Base-by-base conservation (phyloP, 2,888 invertebrate species). In the Stenodema calcarata region DNA sequence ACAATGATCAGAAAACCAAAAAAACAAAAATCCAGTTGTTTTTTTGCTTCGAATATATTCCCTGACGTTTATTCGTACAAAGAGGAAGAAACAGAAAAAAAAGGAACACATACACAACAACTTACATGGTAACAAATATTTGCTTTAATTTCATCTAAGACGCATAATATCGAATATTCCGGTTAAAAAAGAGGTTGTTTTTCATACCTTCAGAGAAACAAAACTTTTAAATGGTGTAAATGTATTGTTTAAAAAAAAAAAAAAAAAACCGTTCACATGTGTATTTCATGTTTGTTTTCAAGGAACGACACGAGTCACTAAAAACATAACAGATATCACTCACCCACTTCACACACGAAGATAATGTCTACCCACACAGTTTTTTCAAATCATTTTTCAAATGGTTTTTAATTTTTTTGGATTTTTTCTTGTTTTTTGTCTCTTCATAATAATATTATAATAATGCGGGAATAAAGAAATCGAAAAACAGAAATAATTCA, bases 41-140 rank as follows among this genome's bases (percentile, higher is more conserved):
- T 62, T 73, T 28, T n/a, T 35, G 35, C 7, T 35, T 35, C n/a
- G 1, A 16, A 30, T n/a, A 78, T 78, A 78, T 78, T 78, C 44
- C 78, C 78, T 44, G 78, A 78, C n/a, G 23, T 41, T 44, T 41
- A 78, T 44, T 44, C n/a, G n/a, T 28, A 76, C 9, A 85, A 85
- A 6, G 30, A 78, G 35, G 78, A 83, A 76, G 62, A 44, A 76
- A 75, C n/a, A n/a, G 23, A 86, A 27, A 44, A 14, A 30, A 84
- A 87, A 87, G 87, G 87, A 87, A 87, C 78, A 87, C 78, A 78
- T 44, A 78, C 84, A 87, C 87, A 87, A 81, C 81, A 76, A 86
- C 50, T 81, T 73, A 87, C 42, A 81, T 87, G 87, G 87, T 87
- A 87, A 87, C 87, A 86, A 69, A 62, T 86, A 35, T 87, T 62